Evolutionary conservation across 2,888 invertebrate species (phyloP), one percentile per base, ranked within the genome.

Genomic region (Gastrophysa polygoni): DNA sequence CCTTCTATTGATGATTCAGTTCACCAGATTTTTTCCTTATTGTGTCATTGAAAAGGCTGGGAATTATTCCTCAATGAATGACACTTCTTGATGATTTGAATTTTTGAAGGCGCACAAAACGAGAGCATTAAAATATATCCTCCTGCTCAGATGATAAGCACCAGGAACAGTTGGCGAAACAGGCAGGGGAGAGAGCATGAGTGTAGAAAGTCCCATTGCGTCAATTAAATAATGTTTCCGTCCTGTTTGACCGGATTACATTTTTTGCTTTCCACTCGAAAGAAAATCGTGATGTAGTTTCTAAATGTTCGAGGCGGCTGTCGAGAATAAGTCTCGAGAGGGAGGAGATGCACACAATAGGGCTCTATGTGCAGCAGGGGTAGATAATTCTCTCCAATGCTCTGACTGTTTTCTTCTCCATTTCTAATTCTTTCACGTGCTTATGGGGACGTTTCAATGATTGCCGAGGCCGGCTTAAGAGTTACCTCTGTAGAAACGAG

Each of bases 161-260:
- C 7, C 8, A 8, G 8, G 11, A 32, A 32, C 32, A 32, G 32
- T 32, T 28, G 28, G 28, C 32, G 32, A 10, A 32, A 32, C 10
- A 10, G 32, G 11, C 11, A 24, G 24, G 32, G 11, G 64, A 71
- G 73, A n/a, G n/a, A n/a, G n/a, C 75, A 74, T 74, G 74, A 77
- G 75, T 77, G 75, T 75, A 74, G 75, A 76, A 78, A 77, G 77
- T 76, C 78, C 77, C 77, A 71, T 71, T 71, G 78, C 78, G 78
- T 75, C 79, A 76, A 79, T 79, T 79, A 78, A 78, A 79, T 79
- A 79, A 77, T 77, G 79, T 76, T 62, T 62, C 58, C 50, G 62
- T 47, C 21, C 71, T 70, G 72, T 75, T 32, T 75, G 70, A 68
- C 69, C 62, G 74, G 73, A 75, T 77, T 76, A 74, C 75, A 74